Conservation (phyloP, 2,113 vertebrate species). For the Paramormyrops kingsleyae region DNA sequence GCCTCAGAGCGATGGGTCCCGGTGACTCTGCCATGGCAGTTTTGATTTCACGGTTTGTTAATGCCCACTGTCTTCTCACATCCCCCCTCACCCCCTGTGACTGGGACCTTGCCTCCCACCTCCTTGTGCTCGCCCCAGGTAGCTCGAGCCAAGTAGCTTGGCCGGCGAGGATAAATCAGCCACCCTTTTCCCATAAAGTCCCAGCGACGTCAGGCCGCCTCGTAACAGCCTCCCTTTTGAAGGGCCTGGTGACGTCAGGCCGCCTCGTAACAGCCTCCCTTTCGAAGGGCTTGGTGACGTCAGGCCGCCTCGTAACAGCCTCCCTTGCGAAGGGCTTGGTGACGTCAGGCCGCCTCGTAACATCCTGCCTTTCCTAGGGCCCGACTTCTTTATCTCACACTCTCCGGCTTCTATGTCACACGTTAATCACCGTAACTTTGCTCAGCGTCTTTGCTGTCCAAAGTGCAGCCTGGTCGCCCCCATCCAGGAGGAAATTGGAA, state of each 20-base stretch:
- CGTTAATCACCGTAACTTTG: neutral
- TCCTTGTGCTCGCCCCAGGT: neutral
- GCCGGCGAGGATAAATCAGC: neutral
- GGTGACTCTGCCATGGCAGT: neutral
- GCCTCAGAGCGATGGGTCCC: neutral
- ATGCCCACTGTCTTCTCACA: neutral
- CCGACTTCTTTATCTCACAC: neutral
- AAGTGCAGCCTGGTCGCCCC: neutral
- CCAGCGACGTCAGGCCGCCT: neutral
- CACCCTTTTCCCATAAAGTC: neutral
- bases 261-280: neutral
- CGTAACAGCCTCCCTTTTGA: neutral
- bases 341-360: neutral
- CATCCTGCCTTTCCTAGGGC: neutral
- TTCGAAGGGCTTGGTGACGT: neutral
- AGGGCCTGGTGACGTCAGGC: neutral
- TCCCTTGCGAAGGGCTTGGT: neutral
- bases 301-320: neutral
- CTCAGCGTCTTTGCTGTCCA: neutral
- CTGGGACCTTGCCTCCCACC: neutral
- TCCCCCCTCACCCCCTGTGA: neutral
- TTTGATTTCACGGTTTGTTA: slow-evolving; percentile 26
- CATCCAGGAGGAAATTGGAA: neutral
- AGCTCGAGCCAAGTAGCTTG: neutral
- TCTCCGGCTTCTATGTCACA: neutral